Percentiles rank a stretch among this genome's conserved stretches.
These are phyloP conservation scores for Pseudocheirus occidentalis DNA, from an alignment of 2,797 vertebrate genomes.

Conservation along the genomic window DNA sequence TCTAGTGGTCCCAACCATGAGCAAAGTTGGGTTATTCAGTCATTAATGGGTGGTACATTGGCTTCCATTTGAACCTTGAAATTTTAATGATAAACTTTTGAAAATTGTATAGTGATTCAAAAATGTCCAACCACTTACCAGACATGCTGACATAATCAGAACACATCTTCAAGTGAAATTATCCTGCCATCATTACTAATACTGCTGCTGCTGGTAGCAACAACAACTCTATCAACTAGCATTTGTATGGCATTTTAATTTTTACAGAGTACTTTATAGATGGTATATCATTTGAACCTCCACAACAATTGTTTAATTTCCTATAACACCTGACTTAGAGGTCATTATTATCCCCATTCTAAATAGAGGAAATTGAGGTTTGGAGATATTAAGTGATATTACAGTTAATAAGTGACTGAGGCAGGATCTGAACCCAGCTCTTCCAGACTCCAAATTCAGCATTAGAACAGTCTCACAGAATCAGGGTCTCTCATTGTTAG, in stretches of 20 bases:
- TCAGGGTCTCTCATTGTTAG: not conserved
- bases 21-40: not conserved
- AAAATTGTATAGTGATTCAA: not conserved
- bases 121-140: not conserved
- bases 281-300: not conserved
- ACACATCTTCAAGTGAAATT: not conserved
- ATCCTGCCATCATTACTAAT: not conserved
- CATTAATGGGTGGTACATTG: not conserved
- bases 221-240: not conserved
- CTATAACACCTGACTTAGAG: not conserved
- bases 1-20: conserved; percentile 33
- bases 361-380: not conserved
- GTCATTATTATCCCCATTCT: not conserved
- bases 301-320: not conserved
- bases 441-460: not conserved
- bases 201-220: not conserved
- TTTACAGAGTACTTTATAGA: not conserved
- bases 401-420: not conserved
- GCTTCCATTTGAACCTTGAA: not conserved
- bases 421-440: not conserved
- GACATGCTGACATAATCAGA: not conserved
- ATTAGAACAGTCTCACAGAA: not conserved
- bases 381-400: not conserved
- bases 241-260: not conserved
- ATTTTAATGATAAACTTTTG: not conserved